Conservation (phyloP, 1,140 invertebrate species). For the Temnothorax nylanderi region DNA sequence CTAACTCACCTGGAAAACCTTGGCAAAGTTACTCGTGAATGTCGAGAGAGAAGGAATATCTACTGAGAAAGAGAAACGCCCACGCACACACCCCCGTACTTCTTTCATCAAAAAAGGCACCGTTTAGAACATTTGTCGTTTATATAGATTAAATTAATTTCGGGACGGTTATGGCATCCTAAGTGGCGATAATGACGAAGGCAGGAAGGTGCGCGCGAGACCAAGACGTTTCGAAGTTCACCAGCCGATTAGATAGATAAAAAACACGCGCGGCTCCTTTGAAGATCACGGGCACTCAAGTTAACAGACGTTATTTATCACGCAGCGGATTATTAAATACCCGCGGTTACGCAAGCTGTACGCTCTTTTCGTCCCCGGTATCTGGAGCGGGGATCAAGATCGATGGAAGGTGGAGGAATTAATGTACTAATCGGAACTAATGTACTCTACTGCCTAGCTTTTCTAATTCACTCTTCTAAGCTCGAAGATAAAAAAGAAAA, state of each 20-base stretch:
- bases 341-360: constrained; percentile 62
- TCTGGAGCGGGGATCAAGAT: constrained; percentile 73
- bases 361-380: constrained; percentile 50
- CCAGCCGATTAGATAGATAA: constrained; percentile 57
- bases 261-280: constrained; percentile 59
- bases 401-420: constrained; percentile 49
- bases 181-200: constrained; percentile 63
- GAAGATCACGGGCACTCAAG: constrained; percentile 59
- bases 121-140: background rate
- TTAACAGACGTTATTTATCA: constrained; percentile 74
- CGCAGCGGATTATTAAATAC: constrained; percentile 74
- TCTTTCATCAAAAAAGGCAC: background rate
- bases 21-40: constrained; percentile 14
- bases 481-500: constrained; percentile 2
- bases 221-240: background rate
- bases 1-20: constrained; percentile 9
- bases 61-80: background rate
- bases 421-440: constrained; percentile 60
- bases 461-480: constrained; percentile 37
- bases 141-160: constrained; percentile 45
- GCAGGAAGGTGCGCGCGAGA: background rate
- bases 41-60: constrained; percentile 1
- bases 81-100: background rate
- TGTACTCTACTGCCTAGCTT: constrained; percentile 15
- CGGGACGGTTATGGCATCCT: constrained; percentile 34